Percentiles rank a stretch among this genome's conserved stretches.
Conservation (phyloP, 2,888 invertebrate species). For the Cecidostiba fungosa region DNA sequence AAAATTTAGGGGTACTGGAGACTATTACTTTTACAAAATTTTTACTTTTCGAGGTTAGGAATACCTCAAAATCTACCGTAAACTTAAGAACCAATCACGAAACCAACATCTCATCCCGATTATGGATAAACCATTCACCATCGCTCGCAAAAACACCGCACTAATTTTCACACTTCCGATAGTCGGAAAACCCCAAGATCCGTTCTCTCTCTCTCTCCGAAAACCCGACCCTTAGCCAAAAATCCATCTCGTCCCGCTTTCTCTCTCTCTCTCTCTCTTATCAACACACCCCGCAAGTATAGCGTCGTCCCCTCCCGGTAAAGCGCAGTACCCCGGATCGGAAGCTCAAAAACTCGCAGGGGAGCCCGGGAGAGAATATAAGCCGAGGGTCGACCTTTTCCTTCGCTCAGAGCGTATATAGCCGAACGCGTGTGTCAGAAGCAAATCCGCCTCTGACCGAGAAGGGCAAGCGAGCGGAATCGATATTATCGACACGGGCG, state of each 20-base stretch:
- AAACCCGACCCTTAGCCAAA: neutral
- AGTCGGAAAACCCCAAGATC: neutral
- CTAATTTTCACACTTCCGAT: neutral
- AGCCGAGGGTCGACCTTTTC: slow-evolving; percentile 71
- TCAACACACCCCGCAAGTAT: neutral
- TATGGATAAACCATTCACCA: no score
- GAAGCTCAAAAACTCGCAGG: slow-evolving; percentile 48
- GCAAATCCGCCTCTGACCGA: slow-evolving; percentile 54
- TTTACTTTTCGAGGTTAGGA: no score
- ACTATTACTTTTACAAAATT: no score
- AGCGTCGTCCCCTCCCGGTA: neutral
- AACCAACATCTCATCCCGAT: no score
- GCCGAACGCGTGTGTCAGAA: slow-evolving; percentile 1
- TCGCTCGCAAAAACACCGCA: neutral
- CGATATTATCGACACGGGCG: slow-evolving; percentile 51
- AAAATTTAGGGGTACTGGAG: neutral
- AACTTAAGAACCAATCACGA: no score
- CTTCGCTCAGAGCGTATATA: neutral
- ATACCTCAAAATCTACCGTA: no score
- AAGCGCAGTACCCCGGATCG: neutral
- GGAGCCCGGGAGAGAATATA: slow-evolving; percentile 65
- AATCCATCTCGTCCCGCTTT: neutral
- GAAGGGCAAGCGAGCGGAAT: slow-evolving; percentile 60
- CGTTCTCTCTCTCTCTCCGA: neutral
- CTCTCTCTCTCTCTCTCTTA: neutral